A percentile compares a stretch with the other conserved stretches of the same genome.
phyloP scores from a whole-genome alignment of 2,888 invertebrate genomes.

The Metopia argyrocephala region DNA sequence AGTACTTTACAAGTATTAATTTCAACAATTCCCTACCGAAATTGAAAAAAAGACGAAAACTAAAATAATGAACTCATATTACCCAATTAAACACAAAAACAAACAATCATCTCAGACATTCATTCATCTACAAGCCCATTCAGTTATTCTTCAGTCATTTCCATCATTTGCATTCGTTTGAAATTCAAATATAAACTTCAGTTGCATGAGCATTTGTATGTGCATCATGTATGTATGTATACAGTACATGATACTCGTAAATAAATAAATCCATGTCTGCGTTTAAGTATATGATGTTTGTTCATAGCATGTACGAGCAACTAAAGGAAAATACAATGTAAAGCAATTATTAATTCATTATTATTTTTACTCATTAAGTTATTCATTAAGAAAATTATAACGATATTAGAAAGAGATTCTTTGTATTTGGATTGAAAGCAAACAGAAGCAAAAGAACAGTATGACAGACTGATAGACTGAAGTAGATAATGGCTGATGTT shows the following conservation, averaged over 20 bases:
- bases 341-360: slow-evolving; percentile 27
- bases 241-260: background rate
- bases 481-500: too few relatives aligned
- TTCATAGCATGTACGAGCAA: background rate
- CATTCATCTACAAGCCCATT: background rate
- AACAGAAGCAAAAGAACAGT: background rate
- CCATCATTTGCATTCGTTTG: background rate
- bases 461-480: too few relatives aligned
- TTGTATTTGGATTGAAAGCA: background rate
- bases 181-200: background rate
- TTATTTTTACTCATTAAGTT: slow-evolving; percentile 44
- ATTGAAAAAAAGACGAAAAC: too few relatives aligned
- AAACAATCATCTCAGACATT: too few relatives aligned
- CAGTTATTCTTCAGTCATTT: background rate
- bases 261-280: background rate
- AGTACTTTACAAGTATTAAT: background rate
- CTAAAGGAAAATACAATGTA: background rate
- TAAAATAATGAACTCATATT: background rate
- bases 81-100: background rate
- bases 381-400: slow-evolving; percentile 29
- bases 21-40: background rate
- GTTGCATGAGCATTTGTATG: background rate
- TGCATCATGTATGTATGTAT: too few relatives aligned
- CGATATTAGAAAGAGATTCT: slow-evolving; percentile 32
- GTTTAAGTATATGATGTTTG: background rate